Conservation (phyloP, 2,888 invertebrate species). For the Sinodicranocentrus sp. region DNA sequence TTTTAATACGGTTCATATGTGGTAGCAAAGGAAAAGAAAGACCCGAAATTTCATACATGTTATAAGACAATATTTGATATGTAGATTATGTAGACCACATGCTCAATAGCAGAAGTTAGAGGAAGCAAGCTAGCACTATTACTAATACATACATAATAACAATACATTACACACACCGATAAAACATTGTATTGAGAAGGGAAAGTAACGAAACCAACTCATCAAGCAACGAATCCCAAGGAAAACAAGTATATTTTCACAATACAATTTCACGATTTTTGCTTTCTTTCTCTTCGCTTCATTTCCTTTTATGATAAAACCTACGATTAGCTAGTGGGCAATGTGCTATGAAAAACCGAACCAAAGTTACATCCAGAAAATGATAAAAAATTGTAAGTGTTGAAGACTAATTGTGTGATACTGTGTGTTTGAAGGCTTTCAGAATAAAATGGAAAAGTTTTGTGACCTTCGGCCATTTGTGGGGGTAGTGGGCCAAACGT, state of each 20-base stretch:
- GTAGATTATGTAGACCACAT: no score
- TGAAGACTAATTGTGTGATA: neutral
- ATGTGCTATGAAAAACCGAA: neutral
- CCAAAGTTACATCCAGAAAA: neutral
- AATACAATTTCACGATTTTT: neutral
- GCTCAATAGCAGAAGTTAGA: neutral
- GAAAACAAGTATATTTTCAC: neutral
- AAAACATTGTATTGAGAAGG: no score
- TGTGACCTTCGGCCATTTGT: constrained; percentile 37
- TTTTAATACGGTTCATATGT: neutral
- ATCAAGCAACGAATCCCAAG: neutral
- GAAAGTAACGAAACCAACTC: neutral
- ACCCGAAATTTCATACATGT: no score
- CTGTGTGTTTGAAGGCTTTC: constrained; percentile 19
- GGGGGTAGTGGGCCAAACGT: constrained; percentile 16
- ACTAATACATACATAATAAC: neutral
- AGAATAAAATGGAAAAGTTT: constrained; percentile 36
- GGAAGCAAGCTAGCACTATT: neutral
- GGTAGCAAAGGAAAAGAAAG: no score
- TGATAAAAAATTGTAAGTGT: neutral
- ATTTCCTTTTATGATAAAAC: no score
- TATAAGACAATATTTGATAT: no score
- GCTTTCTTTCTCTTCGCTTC: neutral
- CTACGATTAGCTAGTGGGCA: neutral
- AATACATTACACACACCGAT: neutral